phyloP scores from a whole-genome alignment of 2,888 invertebrate genomes.

The Andrena trimmerana region DNA sequence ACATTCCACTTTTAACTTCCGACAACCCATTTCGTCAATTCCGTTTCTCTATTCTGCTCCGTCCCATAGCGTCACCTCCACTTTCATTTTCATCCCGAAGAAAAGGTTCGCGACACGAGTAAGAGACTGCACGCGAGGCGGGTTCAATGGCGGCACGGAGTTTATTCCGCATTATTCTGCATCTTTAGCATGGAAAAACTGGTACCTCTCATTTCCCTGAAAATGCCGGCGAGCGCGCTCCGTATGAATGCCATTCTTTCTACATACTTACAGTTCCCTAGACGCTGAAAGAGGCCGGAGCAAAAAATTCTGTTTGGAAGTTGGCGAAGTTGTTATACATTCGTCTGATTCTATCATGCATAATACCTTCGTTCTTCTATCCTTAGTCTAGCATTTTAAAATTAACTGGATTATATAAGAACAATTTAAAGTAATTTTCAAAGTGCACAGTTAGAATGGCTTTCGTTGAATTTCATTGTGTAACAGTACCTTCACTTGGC shows the following conservation, averaged over 20 bases:
- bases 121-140: slow-evolving; percentile 7
- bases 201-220: slow-evolving; percentile 6
- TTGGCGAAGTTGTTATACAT: not conserved
- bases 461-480: too few relatives aligned
- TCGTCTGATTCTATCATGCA: not conserved
- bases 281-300: not conserved
- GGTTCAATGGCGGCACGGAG: slow-evolving; percentile 19
- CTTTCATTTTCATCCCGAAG: slow-evolving; percentile 39
- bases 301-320: not conserved
- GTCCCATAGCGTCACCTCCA: slow-evolving; percentile 23
- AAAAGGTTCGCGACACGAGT: slow-evolving; percentile 32
- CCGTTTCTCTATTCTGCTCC: slow-evolving; percentile 28
- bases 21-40: slow-evolving; percentile 8
- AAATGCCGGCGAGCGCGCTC: not conserved
- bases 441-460: too few relatives aligned
- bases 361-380: not conserved
- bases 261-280: not conserved
- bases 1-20: slow-evolving; percentile 1
- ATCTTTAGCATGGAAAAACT: not conserved
- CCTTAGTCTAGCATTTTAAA: not conserved
- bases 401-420: too few relatives aligned
- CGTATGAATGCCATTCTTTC: not conserved
- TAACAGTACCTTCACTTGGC: too few relatives aligned
- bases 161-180: slow-evolving; percentile 29
- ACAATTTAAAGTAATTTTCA: too few relatives aligned